Percentiles rank a stretch among this genome's conserved stretches.
Evolutionary conservation across 2,113 vertebrate genomes (phyloP).

Genomic region (Saguinus imperator): DNA sequence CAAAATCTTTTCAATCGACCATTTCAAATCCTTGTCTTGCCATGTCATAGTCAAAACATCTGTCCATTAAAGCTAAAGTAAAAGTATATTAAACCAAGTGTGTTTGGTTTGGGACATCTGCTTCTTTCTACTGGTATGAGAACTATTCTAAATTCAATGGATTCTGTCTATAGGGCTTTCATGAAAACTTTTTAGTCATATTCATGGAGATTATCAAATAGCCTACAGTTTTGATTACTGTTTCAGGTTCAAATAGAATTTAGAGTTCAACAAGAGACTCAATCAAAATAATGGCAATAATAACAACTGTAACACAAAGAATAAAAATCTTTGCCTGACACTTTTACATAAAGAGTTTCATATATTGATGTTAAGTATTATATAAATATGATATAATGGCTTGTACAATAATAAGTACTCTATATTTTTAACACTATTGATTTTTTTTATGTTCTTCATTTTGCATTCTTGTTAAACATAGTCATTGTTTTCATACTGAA

Average conservation of each 20-base stretch:
- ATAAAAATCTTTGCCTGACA: slow-evolving; percentile 34
- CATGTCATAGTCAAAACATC: slow-evolving; percentile 87
- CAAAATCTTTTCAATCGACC: slow-evolving; percentile 86
- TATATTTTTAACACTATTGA: not conserved
- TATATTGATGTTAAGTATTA: slow-evolving; percentile 31
- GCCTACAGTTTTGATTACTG: slow-evolving; percentile 71
- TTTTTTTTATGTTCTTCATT: slow-evolving; percentile 31
- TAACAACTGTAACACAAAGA: slow-evolving; percentile 53
- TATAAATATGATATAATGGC: slow-evolving; percentile 16
- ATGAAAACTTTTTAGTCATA: slow-evolving; percentile 69
- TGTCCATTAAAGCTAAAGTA: slow-evolving; percentile 78
- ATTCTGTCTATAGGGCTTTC: slow-evolving; percentile 66
- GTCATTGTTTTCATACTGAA: slow-evolving; percentile 21
- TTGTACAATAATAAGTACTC: slow-evolving; percentile 27
- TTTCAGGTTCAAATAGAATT: slow-evolving; percentile 79
- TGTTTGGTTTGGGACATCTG: slow-evolving; percentile 69
- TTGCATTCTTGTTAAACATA: slow-evolving; percentile 19
- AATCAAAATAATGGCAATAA: slow-evolving; percentile 60
- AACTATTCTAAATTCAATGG: slow-evolving; percentile 75
- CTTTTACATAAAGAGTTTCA: slow-evolving; percentile 41
- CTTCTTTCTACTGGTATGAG: slow-evolving; percentile 73
- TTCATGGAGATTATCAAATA: slow-evolving; percentile 80
- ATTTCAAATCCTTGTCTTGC: slow-evolving; percentile 82
- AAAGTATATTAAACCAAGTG: slow-evolving; percentile 68
- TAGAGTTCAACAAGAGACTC: slow-evolving; percentile 74